Percentiles rank a stretch among this genome's conserved stretches.
Conservation (phyloP, 37 sponge, comb jelly and placozoan species). For the Aplysina aerophoba region DNA sequence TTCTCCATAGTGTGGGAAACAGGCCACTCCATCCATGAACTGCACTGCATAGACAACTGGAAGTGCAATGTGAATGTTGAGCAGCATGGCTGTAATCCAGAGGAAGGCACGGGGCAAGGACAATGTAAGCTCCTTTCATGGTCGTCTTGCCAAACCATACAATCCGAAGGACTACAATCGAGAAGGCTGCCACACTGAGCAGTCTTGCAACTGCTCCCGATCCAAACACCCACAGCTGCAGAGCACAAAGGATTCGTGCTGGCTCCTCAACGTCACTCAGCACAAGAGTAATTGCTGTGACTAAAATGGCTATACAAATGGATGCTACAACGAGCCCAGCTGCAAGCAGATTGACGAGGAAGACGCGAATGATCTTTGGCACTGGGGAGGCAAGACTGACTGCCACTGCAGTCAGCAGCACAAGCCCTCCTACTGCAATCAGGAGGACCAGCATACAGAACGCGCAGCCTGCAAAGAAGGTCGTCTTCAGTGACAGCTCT, state of each 20-base stretch:
- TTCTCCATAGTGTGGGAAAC: not conserved
- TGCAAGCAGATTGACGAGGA: not conserved
- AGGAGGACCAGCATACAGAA: no score
- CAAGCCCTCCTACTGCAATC: no score
- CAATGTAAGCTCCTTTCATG: not conserved
- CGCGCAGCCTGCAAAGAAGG: no score
- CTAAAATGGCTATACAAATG: no score
- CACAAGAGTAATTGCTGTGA: not conserved
- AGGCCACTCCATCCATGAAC: not conserved
- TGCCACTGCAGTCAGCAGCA: not conserved
- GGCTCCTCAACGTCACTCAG: not conserved
- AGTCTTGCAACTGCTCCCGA: not conserved
- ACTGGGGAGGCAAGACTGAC: no score
- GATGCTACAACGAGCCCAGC: not conserved
- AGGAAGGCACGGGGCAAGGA: not conserved
- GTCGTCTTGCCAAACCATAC: not conserved
- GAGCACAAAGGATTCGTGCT: not conserved
- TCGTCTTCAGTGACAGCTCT: no score
- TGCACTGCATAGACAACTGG: constrained; percentile 1
- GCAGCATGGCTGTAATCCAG: not conserved
- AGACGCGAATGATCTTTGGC: no score
- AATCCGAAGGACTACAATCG: not conserved
- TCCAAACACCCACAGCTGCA: not conserved
- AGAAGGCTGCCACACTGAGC: not conserved
- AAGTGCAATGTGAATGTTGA: not conserved